Conservation (phyloP, 2,113 vertebrate species). For the Pachycephala philippinensis region DNA sequence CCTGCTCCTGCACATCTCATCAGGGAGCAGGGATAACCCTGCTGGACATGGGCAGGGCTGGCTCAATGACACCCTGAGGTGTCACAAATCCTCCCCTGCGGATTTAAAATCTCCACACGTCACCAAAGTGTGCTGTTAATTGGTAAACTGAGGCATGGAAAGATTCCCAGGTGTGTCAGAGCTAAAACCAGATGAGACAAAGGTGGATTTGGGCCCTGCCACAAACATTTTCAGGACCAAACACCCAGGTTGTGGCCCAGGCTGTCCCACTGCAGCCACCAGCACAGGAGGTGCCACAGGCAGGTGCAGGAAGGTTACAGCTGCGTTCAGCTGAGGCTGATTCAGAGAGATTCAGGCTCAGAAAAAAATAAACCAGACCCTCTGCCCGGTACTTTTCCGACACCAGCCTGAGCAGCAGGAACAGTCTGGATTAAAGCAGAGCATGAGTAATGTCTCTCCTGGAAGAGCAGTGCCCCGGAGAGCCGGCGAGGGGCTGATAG, state of each 20-base stretch:
- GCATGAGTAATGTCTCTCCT: conserved; percentile 49
- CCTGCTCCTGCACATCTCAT: neutral
- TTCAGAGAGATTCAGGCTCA: neutral
- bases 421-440: conserved; percentile 28
- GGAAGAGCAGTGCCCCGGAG: conserved; percentile 31
- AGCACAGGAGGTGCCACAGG: neutral
- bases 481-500: conserved; percentile 7
- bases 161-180: neutral
- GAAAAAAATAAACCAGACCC: neutral
- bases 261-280: accelerated
- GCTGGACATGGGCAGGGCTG: accelerated
- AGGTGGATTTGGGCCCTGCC: neutral
- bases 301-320: accelerated
- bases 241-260: accelerated
- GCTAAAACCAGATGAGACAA: neutral
- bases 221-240: accelerated
- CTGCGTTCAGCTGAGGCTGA: neutral
- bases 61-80: accelerated
- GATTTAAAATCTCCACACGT: neutral
- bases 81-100: neutral
- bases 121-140: accelerated
- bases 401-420: conserved; percentile 1
- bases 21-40: neutral
- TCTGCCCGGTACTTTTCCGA: neutral
- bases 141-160: neutral